phyloP scores from a whole-genome alignment of 2,797 vertebrate genomes.

The Acropternis orthonyx region DNA sequence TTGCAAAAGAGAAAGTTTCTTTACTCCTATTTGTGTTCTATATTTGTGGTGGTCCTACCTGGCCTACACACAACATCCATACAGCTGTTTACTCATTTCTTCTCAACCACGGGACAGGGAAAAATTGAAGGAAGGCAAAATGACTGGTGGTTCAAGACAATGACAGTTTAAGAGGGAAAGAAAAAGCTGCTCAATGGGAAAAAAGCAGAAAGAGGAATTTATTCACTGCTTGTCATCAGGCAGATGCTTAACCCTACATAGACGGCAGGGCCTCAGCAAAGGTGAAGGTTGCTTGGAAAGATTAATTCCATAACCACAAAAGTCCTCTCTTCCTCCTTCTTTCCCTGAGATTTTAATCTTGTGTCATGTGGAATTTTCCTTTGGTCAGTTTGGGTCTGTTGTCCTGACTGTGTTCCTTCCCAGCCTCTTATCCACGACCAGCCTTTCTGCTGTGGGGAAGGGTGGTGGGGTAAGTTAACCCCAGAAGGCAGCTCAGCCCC shows the following conservation, averaged over 20 bases:
- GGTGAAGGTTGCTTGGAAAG: not conserved
- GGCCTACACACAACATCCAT: not conserved
- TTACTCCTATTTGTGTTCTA: not conserved
- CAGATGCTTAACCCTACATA: not conserved
- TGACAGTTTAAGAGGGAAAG: not conserved
- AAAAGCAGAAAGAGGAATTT: not conserved
- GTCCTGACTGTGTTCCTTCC: not conserved
- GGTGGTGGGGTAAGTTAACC: not conserved
- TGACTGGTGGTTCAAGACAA: not conserved
- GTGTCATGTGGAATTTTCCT: not conserved
- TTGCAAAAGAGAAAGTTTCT: not conserved
- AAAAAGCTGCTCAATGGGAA: not conserved
- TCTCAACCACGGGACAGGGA: not conserved
- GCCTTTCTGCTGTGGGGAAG: not conserved
- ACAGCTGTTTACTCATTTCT: not conserved
- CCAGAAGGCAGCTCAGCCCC: not conserved
- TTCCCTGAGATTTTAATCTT: not conserved
- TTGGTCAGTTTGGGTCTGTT: not conserved
- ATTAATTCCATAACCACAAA: not conserved
- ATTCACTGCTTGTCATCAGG: not conserved
- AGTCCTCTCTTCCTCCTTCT: not conserved
- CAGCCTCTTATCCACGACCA: not conserved
- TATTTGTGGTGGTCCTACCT: not conserved
- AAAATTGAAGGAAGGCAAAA: not conserved
- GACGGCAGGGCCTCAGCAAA: not conserved